These are phyloP conservation scores for Stichopus horrens DNA, from an alignment of 53 echinoderm and acorn worm genomes.

Conservation along the genomic window DNA sequence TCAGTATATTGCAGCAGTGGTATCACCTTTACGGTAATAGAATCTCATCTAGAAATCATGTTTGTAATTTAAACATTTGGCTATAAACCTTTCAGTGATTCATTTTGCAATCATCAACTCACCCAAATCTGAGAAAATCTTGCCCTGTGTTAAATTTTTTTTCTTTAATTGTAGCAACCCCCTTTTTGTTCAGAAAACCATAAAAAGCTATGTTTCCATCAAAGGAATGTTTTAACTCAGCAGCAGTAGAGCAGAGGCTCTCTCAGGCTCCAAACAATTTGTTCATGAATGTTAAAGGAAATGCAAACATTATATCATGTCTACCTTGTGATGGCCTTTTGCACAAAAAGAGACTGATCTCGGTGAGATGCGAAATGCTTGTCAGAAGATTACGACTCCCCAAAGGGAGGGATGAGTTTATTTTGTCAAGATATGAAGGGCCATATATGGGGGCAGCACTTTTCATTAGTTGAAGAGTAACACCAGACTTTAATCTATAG, in stretches of 20 bases:
- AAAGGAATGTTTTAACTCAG: slow-evolving; percentile 25
- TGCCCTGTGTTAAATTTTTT: neutral
- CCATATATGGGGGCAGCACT: slow-evolving; percentile 24
- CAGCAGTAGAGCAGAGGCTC: slow-evolving; percentile 7
- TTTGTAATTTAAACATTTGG: neutral
- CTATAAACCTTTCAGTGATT: slow-evolving; percentile 9
- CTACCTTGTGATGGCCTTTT: slow-evolving; percentile 34
- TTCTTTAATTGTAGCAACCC: too few species aligned
- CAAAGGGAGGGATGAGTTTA: slow-evolving; percentile 23
- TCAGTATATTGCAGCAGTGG: too few species aligned
- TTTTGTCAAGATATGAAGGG: slow-evolving; percentile 41
- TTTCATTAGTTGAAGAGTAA: slow-evolving; percentile 39
- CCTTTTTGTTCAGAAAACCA: slow-evolving; percentile 10
- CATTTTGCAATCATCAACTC: slow-evolving; percentile 23
- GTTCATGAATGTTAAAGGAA: slow-evolving; percentile 34
- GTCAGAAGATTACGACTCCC: slow-evolving; percentile 33
- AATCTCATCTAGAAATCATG: too few species aligned
- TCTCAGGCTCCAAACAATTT: slow-evolving; percentile 35
- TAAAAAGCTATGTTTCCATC: slow-evolving; percentile 14
- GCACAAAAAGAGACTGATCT: slow-evolving; percentile 28
- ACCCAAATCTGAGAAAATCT: neutral
- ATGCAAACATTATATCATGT: slow-evolving; percentile 11
- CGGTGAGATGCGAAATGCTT: slow-evolving; percentile 24
- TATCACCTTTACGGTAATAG: too few species aligned
- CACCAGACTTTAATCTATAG: slow-evolving; percentile 33